Evolutionary conservation across 2,888 invertebrate genomes (phyloP).

Genomic region (Tetranychus truncatus): DNA sequence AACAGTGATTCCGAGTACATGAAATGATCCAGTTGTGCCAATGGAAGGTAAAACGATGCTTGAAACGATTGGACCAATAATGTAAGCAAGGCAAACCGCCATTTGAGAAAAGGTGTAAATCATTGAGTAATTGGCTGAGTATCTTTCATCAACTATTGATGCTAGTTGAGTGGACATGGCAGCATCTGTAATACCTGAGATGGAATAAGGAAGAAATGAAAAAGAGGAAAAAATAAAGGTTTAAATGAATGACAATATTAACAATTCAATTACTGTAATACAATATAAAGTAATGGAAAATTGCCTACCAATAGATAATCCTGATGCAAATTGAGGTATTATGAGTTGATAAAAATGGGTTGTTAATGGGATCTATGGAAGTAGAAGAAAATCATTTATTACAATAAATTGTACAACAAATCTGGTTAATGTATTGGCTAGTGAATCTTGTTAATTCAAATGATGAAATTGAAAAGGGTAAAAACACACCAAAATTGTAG

Average conservation of each 20-base stretch:
- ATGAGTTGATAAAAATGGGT: conserved; percentile 44
- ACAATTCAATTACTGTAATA: background rate
- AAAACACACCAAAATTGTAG: conserved; percentile 7
- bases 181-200: conserved; percentile 47
- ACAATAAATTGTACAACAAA: background rate
- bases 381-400: background rate
- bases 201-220: background rate
- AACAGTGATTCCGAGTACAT: background rate
- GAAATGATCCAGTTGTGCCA: background rate
- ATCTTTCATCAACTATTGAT: conserved; percentile 42
- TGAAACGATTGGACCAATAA: conserved; percentile 50
- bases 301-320: conserved; percentile 50
- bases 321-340: conserved; percentile 57
- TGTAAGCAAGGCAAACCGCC: conserved; percentile 60
- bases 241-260: background rate
- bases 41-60: background rate
- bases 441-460: too few species aligned
- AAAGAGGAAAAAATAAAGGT: background rate
- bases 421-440: background rate
- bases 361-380: conserved; percentile 41
- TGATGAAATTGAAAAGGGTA: background rate
- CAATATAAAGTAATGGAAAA: conserved; percentile 11
- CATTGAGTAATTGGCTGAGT: conserved; percentile 49
- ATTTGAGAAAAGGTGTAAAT: conserved; percentile 68
- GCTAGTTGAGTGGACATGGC: conserved; percentile 59